Evolutionary conservation across 2,888 invertebrate species (phyloP), one percentile per base, ranked within the genome.

Genomic region (Leucophenga maculata): DNA sequence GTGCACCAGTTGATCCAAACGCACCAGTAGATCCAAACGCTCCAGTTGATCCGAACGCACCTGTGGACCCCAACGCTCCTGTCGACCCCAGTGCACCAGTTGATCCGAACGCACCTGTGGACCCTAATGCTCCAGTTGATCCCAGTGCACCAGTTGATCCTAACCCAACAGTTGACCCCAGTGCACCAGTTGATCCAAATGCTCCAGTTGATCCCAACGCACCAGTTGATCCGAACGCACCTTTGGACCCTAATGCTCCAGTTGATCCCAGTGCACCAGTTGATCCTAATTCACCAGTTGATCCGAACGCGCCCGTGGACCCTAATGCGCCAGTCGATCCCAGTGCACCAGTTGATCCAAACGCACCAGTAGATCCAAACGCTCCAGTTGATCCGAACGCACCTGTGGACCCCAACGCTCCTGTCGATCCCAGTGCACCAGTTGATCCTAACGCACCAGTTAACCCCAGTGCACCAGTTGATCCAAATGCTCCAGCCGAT

Each of bases 211-310:
- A 46, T 8, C 68, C 75, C 0, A 73, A 64, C 20, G 65, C 52
- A 20, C 57, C 71, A 59, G 59, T 46, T 3, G 68, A 22, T 13
- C 68, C 72, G 4, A 66, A 57, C 14, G 59, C 62, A 13, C 70
- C 68, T 26, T 46, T 67, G 0, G 64, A 67, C 57, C 69, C 72
- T 0, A 71, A 64, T 32, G 62, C 69, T 44, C 65, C 73, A 46
- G 67, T 48, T 3, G 68, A 71, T 16, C 73, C 75, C 1, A 78
- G 72, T 32, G 67, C 72, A 6, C 74, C 74, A 11, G 59, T 68
- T 0, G 72, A 74, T 62, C 75, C 75, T 11, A 77, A 69, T 46
- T 73, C 74, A 9, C 75, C 77, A 60, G 73, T 71, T 0, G 60
- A 70, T 31, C 76, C 74, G 0, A 74, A 60, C 54, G 59, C 71